Conservation (phyloP, 2,888 invertebrate genomes). For the Caenorhabditis wallacei region DNA sequence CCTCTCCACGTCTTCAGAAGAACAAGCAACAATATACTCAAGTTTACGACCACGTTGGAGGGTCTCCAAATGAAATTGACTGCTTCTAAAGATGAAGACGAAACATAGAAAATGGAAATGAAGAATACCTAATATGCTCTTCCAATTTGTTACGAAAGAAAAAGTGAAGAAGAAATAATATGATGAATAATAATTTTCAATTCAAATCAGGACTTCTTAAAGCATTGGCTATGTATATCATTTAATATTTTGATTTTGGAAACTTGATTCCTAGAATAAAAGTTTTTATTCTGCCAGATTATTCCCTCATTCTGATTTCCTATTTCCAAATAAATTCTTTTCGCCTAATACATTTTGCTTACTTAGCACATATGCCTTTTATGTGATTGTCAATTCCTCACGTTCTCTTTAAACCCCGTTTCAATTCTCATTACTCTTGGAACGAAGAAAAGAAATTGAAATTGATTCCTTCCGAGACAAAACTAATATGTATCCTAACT, state of each 20-base stretch:
- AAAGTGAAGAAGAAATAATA: not conserved
- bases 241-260: no score
- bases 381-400: conserved; percentile 38
- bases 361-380: conserved; percentile 38
- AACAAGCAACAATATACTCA: conserved; percentile 44
- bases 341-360: conserved; percentile 8
- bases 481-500: conserved; percentile 24
- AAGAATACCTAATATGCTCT: not conserved
- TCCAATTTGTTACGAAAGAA: no score
- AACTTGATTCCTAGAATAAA: no score
- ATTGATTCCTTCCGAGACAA: not conserved
- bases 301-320: not conserved
- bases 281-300: no score
- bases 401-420: conserved; percentile 4
- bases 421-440: not conserved
- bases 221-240: no score
- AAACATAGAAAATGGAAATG: not conserved
- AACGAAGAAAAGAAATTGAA: not conserved
- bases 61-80: conserved; percentile 32
- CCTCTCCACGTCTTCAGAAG: conserved; percentile 15
- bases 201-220: no score
- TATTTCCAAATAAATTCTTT: not conserved
- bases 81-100: not conserved
- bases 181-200: no score
- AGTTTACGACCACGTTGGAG: conserved; percentile 38